phyloP scores from a whole-genome alignment of 2,797 vertebrate species.

The Siniperca scherzeri region DNA sequence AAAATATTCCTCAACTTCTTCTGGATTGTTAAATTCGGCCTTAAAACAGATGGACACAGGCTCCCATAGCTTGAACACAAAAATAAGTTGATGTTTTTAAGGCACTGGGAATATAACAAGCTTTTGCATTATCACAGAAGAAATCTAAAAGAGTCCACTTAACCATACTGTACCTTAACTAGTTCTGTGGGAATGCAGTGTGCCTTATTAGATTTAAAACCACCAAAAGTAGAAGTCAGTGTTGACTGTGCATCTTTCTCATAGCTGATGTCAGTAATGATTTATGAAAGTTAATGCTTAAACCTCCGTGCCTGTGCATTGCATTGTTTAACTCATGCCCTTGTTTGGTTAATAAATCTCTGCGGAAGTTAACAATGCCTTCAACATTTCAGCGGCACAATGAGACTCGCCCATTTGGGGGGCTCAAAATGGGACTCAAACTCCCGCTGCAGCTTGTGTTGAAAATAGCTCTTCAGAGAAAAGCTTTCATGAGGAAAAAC shows the following conservation, averaged over 20 bases:
- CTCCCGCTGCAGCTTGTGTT: slow-evolving; percentile 43
- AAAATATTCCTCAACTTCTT: not conserved
- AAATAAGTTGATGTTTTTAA: not conserved
- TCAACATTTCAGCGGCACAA: slow-evolving; percentile 61
- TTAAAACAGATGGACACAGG: not conserved
- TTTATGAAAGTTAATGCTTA: slow-evolving; percentile 40
- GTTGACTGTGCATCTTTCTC: slow-evolving; percentile 24
- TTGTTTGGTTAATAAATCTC: slow-evolving; percentile 74
- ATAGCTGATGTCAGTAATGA: slow-evolving; percentile 41
- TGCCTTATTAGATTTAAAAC: slow-evolving; percentile 27
- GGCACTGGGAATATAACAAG: not conserved
- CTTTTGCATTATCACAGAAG: not conserved
- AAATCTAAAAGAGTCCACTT: slow-evolving; percentile 12
- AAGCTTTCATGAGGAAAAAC: slow-evolving; percentile 38
- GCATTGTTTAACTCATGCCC: slow-evolving; percentile 49
- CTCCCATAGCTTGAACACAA: not conserved
- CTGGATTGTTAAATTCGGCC: not conserved
- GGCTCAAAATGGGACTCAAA: slow-evolving; percentile 60
- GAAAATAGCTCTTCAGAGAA: slow-evolving; percentile 59
- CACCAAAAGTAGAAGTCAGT: slow-evolving; percentile 8
- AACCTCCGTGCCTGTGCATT: slow-evolving; percentile 19
- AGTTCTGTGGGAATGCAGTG: slow-evolving; percentile 26
- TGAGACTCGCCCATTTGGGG: slow-evolving; percentile 48
- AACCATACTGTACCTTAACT: slow-evolving; percentile 22
- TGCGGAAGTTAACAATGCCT: slow-evolving; percentile 69